Evolutionary conservation across 2,113 vertebrate genomes (phyloP).

Genomic region (Mandrillus leucophaeus): DNA sequence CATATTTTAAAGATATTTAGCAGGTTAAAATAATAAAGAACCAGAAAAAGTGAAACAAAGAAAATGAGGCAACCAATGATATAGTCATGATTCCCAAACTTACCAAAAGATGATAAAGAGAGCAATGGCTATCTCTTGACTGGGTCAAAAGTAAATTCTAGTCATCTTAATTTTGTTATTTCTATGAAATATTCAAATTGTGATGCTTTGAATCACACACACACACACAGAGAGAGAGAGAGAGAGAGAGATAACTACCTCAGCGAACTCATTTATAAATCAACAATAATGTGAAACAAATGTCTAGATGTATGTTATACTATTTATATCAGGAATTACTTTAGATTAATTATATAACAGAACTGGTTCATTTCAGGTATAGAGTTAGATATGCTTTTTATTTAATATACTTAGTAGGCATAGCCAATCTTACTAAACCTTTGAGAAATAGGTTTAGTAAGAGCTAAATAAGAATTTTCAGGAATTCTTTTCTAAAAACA

Average conservation of each 20-base stretch:
- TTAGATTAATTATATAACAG: neutral
- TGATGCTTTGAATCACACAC: neutral
- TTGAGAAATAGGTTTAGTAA: neutral
- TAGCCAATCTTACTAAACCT: neutral
- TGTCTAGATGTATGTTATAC: neutral
- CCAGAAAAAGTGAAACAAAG: neutral
- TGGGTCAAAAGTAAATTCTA: neutral
- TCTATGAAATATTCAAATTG: neutral
- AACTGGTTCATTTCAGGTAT: neutral
- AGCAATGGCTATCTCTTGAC: too few species aligned
- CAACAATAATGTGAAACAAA: neutral
- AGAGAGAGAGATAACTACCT: neutral
- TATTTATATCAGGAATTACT: neutral
- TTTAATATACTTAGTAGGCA: neutral
- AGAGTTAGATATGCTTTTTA: neutral
- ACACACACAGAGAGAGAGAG: neutral
- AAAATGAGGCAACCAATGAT: neutral
- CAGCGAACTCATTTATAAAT: neutral
- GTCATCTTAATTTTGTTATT: neutral
- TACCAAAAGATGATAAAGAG: neutral
- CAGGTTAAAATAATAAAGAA: neutral
- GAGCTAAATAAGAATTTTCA: too few species aligned
- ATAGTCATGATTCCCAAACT: neutral
- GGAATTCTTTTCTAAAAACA: neutral
- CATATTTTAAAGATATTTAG: neutral